Percentiles rank a stretch among this genome's conserved stretches.
phyloP scores from a whole-genome alignment of 2,888 invertebrate species.

The Galeruca laticollis region DNA sequence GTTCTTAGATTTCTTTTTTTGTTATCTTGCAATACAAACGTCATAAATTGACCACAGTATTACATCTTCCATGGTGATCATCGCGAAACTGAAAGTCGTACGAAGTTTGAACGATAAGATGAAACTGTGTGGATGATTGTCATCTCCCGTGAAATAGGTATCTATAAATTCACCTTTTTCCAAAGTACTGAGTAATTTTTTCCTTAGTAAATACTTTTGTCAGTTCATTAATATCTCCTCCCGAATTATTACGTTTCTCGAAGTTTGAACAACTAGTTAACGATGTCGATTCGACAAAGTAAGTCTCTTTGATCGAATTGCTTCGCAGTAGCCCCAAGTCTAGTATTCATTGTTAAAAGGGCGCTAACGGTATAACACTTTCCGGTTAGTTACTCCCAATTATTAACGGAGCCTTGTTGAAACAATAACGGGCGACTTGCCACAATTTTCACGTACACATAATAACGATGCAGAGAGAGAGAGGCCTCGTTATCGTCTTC shows the following conservation, averaged over 20 bases:
- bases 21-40: too few relatives aligned
- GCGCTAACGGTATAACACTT: slow-evolving; percentile 20
- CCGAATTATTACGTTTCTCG: neutral
- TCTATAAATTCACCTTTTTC: too few relatives aligned
- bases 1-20: too few relatives aligned
- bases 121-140: too few relatives aligned
- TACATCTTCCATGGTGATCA: too few relatives aligned
- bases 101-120: too few relatives aligned
- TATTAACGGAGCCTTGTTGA: slow-evolving; percentile 16
- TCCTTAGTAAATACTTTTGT: too few relatives aligned
- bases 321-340: slow-evolving; percentile 2
- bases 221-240: neutral
- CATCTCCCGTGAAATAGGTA: too few relatives aligned
- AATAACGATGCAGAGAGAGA: slow-evolving; percentile 24
- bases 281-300: neutral
- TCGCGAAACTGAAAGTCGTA: too few relatives aligned
- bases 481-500: slow-evolving; percentile 26
- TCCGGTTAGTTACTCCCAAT: slow-evolving; percentile 29
- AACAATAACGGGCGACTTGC: slow-evolving; percentile 33
- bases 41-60: too few relatives aligned
- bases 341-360: slow-evolving; percentile 14
- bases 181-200: too few relatives aligned
- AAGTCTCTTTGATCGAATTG: neutral
- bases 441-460: slow-evolving; percentile 37
- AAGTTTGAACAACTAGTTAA: neutral